Base-by-base conservation (phyloP, 2,888 invertebrate species). In the Globia sparganii region DNA sequence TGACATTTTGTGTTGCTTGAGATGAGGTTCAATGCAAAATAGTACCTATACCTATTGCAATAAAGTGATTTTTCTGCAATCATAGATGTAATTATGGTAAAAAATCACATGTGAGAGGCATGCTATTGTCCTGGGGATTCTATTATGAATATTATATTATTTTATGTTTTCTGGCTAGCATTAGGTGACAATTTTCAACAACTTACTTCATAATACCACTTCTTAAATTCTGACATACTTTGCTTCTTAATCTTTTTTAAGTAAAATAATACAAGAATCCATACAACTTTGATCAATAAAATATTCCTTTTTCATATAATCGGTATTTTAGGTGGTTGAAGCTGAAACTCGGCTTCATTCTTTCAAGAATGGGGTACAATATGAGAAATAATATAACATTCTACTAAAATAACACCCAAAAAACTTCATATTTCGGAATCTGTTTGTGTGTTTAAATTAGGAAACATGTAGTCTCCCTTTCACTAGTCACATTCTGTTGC, bases 401-500 rank as follows among this genome's bases (percentile, higher is more conserved):
- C 28, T 18, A 25, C 2, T 34, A 18, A 18, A 4, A 43, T 77
- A 25, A 28, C 43, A 21, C n/a, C n/a, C 43, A 31, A 46, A 64
- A 37, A 40, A 31, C 2, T 1, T 43, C 28, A 31, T 21, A 49
- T 68, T 79, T 68, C 21, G 4, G 34, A 21, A 80, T 80, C 4
- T 67, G n/a, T 68, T 66, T 75, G 15, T 68, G 53, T 58, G 65
- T 46, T 66, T 18, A 56, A 82, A 77, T 78, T 75, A 77, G 66
- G 66, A 74, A 72, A 65, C 25, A 37, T 53, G 73, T 62, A 34
- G 75, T 68, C 73, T 64, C 28, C 78, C 86, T 86, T 86, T 84
- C 79, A 84, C 86, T 79, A 76, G 46, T 77, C 68, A 79, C 76
- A 78, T 69, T 64, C 49, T 46, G 25, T 56, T 69, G 72, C 58